A percentile compares a stretch with the other conserved stretches of the same genome.
These are phyloP conservation scores for Pogonocherus hispidulus DNA, from an alignment of 2,888 invertebrate species.

Conservation along the genomic window DNA sequence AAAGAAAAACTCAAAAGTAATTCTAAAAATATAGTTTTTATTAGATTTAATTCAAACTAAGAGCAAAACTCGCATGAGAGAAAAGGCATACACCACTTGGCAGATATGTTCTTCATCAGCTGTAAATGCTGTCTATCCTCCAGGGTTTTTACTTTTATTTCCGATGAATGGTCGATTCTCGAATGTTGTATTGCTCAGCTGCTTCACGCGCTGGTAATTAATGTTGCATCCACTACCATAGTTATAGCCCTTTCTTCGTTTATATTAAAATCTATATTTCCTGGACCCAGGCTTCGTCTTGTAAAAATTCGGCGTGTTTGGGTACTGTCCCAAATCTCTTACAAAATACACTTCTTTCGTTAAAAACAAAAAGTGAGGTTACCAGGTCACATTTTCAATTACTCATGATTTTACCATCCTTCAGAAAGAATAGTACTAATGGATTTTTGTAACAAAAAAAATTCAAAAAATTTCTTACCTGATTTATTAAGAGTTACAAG, in stretches of 20 bases:
- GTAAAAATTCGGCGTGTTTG: not conserved
- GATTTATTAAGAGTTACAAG: not conserved
- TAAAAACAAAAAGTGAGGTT: constrained; percentile 2
- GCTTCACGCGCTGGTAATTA: constrained; percentile 35
- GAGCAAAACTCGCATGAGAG: too few relatives aligned
- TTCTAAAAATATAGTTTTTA: too few relatives aligned
- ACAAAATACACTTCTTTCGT: not conserved
- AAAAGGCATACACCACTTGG: constrained; percentile 24
- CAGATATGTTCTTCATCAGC: constrained; percentile 1
- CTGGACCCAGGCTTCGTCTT: constrained; percentile 4
- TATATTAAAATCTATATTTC: constrained; percentile 6
- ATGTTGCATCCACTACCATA: constrained; percentile 20
- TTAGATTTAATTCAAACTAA: too few relatives aligned
- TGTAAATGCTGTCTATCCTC: constrained; percentile 20
- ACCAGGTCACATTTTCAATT: not conserved
- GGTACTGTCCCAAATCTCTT: not conserved
- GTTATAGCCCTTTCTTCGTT: constrained; percentile 23
- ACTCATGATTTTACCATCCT: constrained; percentile 6
- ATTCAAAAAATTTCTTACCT: not conserved
- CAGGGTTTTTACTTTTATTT: constrained; percentile 19
- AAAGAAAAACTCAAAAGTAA: too few relatives aligned
- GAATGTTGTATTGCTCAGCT: constrained; percentile 26
- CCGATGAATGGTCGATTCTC: constrained; percentile 23
- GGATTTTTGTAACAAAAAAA: not conserved
- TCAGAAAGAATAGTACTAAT: not conserved